These are phyloP conservation scores for Drosophila incognita DNA, from an alignment of 2,888 invertebrate genomes.

Conservation along the genomic window DNA sequence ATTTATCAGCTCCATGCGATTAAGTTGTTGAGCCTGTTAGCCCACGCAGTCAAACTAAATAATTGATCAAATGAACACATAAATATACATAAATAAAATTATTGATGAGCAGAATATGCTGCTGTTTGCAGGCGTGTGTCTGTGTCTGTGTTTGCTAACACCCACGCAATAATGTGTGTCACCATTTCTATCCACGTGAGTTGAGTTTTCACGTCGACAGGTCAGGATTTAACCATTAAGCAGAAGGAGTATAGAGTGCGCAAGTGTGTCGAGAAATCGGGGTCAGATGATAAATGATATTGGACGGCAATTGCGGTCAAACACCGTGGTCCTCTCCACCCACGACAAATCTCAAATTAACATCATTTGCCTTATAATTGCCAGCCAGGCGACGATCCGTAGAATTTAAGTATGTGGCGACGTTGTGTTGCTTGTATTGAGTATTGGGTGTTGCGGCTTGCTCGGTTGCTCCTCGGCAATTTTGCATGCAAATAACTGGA, in stretches of 20 bases:
- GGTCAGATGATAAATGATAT: constrained; percentile 69
- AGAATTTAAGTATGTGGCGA: constrained; percentile 18
- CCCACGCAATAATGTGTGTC: constrained; percentile 12
- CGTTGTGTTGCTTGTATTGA: constrained; percentile 28
- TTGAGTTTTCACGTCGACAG: constrained; percentile 2
- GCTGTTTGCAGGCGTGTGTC: constrained; percentile 21
- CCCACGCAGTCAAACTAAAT: constrained; percentile 51
- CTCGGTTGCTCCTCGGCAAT: constrained; percentile 59
- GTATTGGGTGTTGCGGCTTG: constrained; percentile 14
- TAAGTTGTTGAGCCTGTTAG: constrained; percentile 48
- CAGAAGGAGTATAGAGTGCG: neutral
- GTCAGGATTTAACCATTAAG: constrained; percentile 6
- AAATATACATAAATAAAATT: constrained; percentile 34
- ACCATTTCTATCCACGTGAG: neutral
- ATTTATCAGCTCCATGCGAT: constrained; percentile 32
- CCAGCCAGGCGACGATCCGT: constrained; percentile 34
- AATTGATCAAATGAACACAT: constrained; percentile 65
- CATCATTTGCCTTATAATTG: constrained; percentile 72
- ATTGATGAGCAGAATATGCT: constrained; percentile 44
- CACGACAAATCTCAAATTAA: constrained; percentile 49
- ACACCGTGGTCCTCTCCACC: neutral
- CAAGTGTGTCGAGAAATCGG: constrained; percentile 42
- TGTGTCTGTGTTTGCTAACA: constrained; percentile 7
- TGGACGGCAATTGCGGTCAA: constrained; percentile 52
- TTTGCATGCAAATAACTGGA: constrained; percentile 77